Evolutionary conservation across 1,140 invertebrate species (phyloP).

Genomic region (Oncopodura yosiiana): DNA sequence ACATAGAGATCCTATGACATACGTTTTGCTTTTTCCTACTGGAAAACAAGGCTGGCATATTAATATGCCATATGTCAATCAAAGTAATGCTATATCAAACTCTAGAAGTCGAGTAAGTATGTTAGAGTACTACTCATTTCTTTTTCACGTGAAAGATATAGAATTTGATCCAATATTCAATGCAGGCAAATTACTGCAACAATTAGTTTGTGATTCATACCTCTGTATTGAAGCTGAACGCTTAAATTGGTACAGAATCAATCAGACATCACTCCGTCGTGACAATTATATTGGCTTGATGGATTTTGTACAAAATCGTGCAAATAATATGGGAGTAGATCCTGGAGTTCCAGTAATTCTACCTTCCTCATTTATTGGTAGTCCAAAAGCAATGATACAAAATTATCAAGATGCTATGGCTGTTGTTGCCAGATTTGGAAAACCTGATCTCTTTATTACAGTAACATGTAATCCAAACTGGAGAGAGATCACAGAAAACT

Average conservation of each 20-base stretch:
- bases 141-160: conserved; percentile 40
- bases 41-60: conserved; percentile 41
- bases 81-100: conserved; percentile 31
- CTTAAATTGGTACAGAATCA: conserved; percentile 31
- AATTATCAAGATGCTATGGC: conserved; percentile 42
- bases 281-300: conserved; percentile 13
- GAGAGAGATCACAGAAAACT: conserved; percentile 39
- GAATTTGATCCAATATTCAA: conserved; percentile 22
- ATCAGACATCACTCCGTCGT: conserved; percentile 8
- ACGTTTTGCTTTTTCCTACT: conserved; percentile 43
- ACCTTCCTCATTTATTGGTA: conserved; percentile 31
- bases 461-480: conserved; percentile 43
- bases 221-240: conserved; percentile 35
- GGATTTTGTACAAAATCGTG: conserved; percentile 10
- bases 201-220: conserved; percentile 38
- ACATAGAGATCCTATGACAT: conserved; percentile 41
- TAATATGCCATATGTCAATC: background rate
- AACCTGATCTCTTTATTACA: conserved; percentile 43
- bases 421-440: conserved; percentile 38
- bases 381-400: conserved; percentile 37
- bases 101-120: conserved; percentile 40
- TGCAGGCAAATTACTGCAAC: conserved; percentile 35
- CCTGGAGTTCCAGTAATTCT: conserved; percentile 23
- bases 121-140: conserved; percentile 41
- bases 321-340: conserved; percentile 40